Conservation (phyloP, 2,888 invertebrate species). For the Pseudoips prasinana region DNA sequence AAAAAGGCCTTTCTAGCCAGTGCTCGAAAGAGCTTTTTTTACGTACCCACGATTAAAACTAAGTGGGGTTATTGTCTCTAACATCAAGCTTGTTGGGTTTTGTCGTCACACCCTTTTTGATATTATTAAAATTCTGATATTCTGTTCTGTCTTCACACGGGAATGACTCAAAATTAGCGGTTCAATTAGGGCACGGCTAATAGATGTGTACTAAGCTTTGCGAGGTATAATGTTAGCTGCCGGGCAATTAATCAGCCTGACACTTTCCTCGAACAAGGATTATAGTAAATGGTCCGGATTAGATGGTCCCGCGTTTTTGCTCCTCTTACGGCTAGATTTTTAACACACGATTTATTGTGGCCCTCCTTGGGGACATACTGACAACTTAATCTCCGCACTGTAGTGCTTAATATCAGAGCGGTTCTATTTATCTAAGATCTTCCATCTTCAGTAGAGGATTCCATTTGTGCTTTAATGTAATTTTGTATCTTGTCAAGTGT, state of each 20-base stretch:
- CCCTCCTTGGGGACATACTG: conserved; percentile 16
- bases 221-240: conserved; percentile 12
- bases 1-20: no score
- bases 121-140: no score
- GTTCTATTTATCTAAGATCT: neutral
- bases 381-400: conserved; percentile 33
- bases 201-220: conserved; percentile 4
- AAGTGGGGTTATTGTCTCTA: no score
- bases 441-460: neutral
- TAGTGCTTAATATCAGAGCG: conserved; percentile 14
- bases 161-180: no score
- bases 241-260: conserved; percentile 55
- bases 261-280: conserved; percentile 47
- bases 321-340: conserved; percentile 38
- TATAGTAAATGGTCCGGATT: conserved; percentile 57
- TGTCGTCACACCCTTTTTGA: no score
- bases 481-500: no score
- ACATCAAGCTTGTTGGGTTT: no score
- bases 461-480: conserved; percentile 3
- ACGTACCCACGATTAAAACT: no score
- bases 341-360: conserved; percentile 47
- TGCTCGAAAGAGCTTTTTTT: no score
- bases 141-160: no score
- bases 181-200: no score
- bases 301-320: conserved; percentile 42